These are phyloP conservation scores for Coranthus polyacanthus DNA, from an alignment of 2,797 vertebrate genomes.

Conservation along the genomic window DNA sequence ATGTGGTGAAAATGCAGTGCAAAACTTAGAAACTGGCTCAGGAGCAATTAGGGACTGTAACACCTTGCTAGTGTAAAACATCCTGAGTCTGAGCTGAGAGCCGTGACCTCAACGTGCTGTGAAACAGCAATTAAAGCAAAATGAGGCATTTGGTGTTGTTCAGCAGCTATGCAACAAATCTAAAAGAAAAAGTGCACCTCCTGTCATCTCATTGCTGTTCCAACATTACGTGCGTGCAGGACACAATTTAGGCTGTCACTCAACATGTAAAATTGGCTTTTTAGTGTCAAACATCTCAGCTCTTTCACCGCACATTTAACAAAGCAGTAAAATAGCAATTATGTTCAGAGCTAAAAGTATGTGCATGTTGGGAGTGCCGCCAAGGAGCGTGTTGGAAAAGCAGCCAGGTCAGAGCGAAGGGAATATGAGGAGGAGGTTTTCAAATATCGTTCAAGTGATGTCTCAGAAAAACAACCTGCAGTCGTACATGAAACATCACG, in stretches of 20 bases:
- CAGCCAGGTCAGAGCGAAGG: conserved; percentile 5
- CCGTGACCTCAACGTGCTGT: conserved; percentile 31
- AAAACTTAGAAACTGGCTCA: conserved; percentile 20
- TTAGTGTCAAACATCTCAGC: conserved; percentile 16
- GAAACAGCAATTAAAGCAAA: conserved; percentile 51
- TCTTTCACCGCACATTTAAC: conserved; percentile 40
- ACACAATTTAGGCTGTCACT: conserved; percentile 16
- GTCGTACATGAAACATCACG: conserved; percentile 17
- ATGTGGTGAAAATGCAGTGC: conserved; percentile 24
- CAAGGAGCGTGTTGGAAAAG: conserved; percentile 17
- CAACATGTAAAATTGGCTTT: conserved; percentile 20
- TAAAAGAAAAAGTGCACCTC: conserved; percentile 11
- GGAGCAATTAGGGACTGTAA: conserved; percentile 44
- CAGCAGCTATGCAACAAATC: conserved; percentile 10
- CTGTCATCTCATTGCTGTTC: conserved; percentile 15
- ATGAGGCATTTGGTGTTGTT: conserved; percentile 35
- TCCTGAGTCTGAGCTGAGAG: conserved; percentile 35
- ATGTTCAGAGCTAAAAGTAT: conserved; percentile 7
- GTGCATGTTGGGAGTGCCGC: conserved; percentile 13
- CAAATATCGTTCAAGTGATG: conserved; percentile 12
- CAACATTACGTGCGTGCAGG: not conserved
- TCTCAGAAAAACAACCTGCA: conserved; percentile 12
- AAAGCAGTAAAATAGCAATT: conserved; percentile 40
- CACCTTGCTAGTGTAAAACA: conserved; percentile 52
- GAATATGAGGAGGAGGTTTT: not conserved